Evolutionary conservation across 2,113 vertebrate species (phyloP), one percentile per base, ranked within the genome.

Genomic region (Festucalex cinctus): DNA sequence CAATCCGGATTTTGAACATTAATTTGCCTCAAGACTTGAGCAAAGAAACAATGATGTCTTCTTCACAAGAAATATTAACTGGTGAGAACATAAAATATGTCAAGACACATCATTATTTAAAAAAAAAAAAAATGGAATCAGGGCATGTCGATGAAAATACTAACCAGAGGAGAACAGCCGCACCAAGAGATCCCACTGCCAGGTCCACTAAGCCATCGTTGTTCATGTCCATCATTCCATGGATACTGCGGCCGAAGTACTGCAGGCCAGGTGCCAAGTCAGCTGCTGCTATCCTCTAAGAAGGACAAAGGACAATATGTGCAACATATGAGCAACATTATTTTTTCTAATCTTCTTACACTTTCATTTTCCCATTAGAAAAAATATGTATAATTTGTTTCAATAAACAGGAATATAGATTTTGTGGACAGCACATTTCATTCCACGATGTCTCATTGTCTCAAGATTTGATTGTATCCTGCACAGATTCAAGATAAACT

Each of bases 171-270:
- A 98, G 85, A 72, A 98, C 93, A 0, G 94, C 96, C 0, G 85
- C 94, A 41, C 97, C 97, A 2, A 96, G 91, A 0, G 95, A 94
- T 44, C 97, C 96, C 0, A 99, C 93, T 0, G 96, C 94, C 82
- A 99, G 64, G 81, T 99, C 97, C 14, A 95, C 86, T 0, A 97
- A 92, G 3, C 94, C 94, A 0, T 99, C 96, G 3, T 94, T 91
- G 0, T 97, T 95, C 88, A 99, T 92, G 77, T 99, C 97, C 93
- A 99, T 89, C 39, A 91, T 90, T 9, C 96, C 96, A 0, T 99
- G 96, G 79, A 98, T 90, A 53, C 94, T 98, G 85, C 94, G 93
- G 26, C 97, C 97, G n/a, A 99, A 99, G 75, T 97, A 97, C 81
- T 90, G 93, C 76, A 99, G 91, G 28, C 93, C 93, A 0, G 92